Evolutionary conservation across 2,888 invertebrate genomes (phyloP).

Genomic region (Cephus nigrinus): DNA sequence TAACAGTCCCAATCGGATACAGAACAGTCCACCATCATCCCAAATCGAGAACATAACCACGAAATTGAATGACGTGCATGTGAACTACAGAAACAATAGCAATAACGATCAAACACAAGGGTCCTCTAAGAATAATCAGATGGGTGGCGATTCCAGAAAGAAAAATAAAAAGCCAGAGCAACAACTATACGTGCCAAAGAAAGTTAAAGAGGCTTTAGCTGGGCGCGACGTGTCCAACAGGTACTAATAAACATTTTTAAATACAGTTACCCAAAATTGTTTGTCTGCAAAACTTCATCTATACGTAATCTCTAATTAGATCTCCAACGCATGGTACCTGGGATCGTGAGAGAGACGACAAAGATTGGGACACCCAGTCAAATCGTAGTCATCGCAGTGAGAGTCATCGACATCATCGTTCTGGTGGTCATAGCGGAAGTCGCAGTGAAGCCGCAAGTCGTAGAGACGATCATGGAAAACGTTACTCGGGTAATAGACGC

Average conservation of each 20-base stretch:
- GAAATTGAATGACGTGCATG: conserved; percentile 51
- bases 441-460: conserved; percentile 40
- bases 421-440: conserved; percentile 26
- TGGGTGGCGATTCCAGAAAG: conserved; percentile 47
- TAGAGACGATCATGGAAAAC: conserved; percentile 53
- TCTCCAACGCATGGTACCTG: conserved; percentile 39
- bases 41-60: conserved; percentile 50
- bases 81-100: conserved; percentile 45
- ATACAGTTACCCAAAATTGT: background rate
- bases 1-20: conserved; percentile 39
- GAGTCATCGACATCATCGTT: conserved; percentile 27
- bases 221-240: conserved; percentile 60
- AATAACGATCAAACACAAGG: conserved; percentile 46
- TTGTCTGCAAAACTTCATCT: background rate
- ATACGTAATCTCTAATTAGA: conserved; percentile 24
- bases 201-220: conserved; percentile 65
- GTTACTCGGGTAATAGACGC: conserved; percentile 46
- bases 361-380: conserved; percentile 58
- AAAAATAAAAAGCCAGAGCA: conserved; percentile 71
- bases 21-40: conserved; percentile 36
- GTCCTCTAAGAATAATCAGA: conserved; percentile 45
- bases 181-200: conserved; percentile 69
- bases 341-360: conserved; percentile 41
- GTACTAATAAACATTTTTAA: conserved; percentile 29
- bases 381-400: conserved; percentile 55